phyloP scores from a whole-genome alignment of 2,113 vertebrate species.

The Poicephalus meyeri region DNA sequence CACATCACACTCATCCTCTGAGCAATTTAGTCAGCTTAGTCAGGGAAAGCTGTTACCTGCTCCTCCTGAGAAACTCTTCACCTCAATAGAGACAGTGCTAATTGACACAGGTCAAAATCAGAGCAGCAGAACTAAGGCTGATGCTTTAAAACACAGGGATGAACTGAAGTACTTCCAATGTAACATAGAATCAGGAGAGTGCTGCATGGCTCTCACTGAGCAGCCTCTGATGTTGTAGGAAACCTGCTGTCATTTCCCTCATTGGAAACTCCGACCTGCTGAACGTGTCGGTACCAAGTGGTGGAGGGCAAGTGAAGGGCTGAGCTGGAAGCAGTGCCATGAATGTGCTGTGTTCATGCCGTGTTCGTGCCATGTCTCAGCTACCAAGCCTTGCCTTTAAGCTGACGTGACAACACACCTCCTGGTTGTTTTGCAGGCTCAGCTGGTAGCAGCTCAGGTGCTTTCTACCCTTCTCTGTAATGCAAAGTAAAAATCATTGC shows the following conservation, averaged over 20 bases:
- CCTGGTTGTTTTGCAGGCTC: not conserved
- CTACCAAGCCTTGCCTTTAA: not conserved
- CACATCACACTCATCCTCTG: rapidly evolving
- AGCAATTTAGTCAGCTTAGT: not conserved
- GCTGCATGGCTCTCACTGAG: rapidly evolving
- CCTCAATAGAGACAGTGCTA: not conserved
- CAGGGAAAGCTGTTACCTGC: not conserved
- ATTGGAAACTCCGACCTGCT: not conserved
- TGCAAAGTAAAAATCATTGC: not conserved
- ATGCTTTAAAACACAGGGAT: rapidly evolving
- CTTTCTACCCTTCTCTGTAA: not conserved
- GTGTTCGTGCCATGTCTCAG: not conserved
- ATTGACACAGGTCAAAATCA: not conserved
- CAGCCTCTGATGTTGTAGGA: rapidly evolving
- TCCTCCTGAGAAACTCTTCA: not conserved
- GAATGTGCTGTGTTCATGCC: not conserved
- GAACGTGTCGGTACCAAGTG: rapidly evolving
- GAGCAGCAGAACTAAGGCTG: not conserved
- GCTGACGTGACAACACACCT: not conserved
- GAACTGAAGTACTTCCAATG: rapidly evolving
- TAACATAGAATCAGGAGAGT: rapidly evolving
- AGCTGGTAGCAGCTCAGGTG: not conserved
- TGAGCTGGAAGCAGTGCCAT: not conserved
- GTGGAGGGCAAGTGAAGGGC: not conserved
- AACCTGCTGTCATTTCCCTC: rapidly evolving